Conservation (phyloP, 2,797 vertebrate species). For the Poeciliopsis gracilis region DNA sequence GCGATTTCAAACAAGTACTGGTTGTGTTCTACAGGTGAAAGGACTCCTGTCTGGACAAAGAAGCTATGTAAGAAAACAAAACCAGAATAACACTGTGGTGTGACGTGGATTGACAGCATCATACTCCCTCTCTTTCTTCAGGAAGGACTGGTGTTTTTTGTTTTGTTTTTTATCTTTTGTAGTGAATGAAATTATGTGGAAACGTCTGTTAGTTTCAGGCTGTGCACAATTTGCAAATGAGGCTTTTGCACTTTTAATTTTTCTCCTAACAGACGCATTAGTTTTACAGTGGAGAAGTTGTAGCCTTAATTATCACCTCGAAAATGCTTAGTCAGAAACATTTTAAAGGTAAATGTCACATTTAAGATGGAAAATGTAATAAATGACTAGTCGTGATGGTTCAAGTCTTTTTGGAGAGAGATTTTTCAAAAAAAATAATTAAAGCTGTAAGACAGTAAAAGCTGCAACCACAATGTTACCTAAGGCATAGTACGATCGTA, state of each 20-base stretch:
- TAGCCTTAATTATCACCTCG: no score
- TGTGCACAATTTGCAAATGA: background rate
- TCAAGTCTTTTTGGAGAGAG: background rate
- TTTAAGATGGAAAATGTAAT: background rate
- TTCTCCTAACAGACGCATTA: background rate
- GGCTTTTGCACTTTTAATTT: background rate
- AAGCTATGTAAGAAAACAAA: background rate
- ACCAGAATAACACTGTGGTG: background rate
- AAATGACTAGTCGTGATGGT: background rate
- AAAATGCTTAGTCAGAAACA: no score
- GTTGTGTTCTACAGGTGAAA: background rate
- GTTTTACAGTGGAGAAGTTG: background rate
- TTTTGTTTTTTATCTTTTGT: background rate
- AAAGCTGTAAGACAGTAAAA: background rate
- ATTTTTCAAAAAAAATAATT: background rate
- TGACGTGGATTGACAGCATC: background rate
- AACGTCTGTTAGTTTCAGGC: background rate
- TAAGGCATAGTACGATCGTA: background rate
- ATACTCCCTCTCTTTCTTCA: background rate
- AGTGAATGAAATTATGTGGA: background rate
- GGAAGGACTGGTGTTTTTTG: background rate
- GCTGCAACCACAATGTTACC: background rate
- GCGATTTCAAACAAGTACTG: background rate
- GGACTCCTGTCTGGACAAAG: background rate
- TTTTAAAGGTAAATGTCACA: background rate